These are phyloP conservation scores for Hoplias malabaricus DNA, from an alignment of 2,113 vertebrate species.

Conservation along the genomic window DNA sequence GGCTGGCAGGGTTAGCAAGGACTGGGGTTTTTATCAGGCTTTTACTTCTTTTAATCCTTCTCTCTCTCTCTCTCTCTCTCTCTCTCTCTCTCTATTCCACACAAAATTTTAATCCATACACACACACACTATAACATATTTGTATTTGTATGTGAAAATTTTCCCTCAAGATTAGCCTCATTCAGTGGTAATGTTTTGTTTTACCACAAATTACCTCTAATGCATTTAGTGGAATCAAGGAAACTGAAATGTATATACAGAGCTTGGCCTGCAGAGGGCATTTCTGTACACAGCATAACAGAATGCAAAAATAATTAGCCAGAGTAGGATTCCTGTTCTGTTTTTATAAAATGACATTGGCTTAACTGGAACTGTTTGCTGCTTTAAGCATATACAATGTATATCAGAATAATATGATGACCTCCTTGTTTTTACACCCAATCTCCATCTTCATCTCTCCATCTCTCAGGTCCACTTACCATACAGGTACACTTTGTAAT, in stretches of 20 bases:
- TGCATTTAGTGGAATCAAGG: neutral
- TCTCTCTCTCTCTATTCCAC: neutral
- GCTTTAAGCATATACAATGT: too few relatives aligned
- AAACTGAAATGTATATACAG: neutral
- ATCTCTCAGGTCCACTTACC: too few relatives aligned
- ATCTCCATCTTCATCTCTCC: too few relatives aligned
- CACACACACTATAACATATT: neutral
- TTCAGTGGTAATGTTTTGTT: too few relatives aligned
- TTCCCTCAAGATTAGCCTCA: too few relatives aligned
- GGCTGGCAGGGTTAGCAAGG: slow-evolving; percentile 35
- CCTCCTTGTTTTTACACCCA: too few relatives aligned
- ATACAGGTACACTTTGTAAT: too few relatives aligned
- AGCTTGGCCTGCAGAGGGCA: neutral
- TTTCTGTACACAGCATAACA: neutral
- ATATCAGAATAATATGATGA: too few relatives aligned
- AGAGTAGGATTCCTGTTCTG: neutral
- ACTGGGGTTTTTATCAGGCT: slow-evolving; percentile 32
- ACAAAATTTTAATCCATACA: neutral
- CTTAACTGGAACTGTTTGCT: too few relatives aligned
- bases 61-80: neutral
- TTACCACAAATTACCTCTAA: neutral
- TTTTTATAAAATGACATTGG: neutral
- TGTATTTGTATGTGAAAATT: neutral
- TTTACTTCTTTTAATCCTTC: neutral
- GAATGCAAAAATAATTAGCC: neutral